Evolutionary conservation across 1,140 invertebrate species (phyloP).

Genomic region (Delia radicum): DNA sequence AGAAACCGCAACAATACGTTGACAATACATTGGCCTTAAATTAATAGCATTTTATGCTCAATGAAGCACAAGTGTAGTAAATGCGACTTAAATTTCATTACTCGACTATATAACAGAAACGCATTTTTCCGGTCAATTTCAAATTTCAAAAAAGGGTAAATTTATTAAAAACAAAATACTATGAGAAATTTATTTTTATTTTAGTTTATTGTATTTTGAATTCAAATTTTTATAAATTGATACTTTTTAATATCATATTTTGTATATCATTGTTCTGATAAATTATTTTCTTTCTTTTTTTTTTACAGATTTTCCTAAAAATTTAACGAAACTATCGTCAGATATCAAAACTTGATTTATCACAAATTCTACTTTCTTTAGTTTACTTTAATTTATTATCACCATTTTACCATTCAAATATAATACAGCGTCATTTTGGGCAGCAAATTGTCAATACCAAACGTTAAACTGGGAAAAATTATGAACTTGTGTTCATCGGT

Average conservation of each 20-base stretch:
- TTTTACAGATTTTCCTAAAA: not conserved
- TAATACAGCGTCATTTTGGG: constrained; percentile 36
- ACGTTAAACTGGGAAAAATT: constrained; percentile 55
- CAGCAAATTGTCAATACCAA: constrained; percentile 51
- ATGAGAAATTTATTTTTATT: not conserved
- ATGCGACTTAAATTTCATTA: not conserved
- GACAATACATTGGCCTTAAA: not conserved
- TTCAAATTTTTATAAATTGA: no score
- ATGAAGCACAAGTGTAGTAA: not conserved
- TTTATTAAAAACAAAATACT: not conserved
- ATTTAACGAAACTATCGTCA: not conserved
- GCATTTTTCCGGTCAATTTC: not conserved
- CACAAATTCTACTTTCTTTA: not conserved
- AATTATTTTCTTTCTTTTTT: not conserved
- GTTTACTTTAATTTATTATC: not conserved
- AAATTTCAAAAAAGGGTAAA: not conserved
- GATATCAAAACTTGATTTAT: not conserved
- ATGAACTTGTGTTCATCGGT: constrained; percentile 55
- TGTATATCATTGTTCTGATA: not conserved
- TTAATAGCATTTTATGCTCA: not conserved
- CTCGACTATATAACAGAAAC: not conserved
- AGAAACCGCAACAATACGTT: not conserved
- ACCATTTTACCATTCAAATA: not conserved
- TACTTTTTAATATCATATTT: no score
- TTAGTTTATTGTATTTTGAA: not conserved